phyloP scores from a whole-genome alignment of 2,888 invertebrate species.

The Meta bourneti region DNA sequence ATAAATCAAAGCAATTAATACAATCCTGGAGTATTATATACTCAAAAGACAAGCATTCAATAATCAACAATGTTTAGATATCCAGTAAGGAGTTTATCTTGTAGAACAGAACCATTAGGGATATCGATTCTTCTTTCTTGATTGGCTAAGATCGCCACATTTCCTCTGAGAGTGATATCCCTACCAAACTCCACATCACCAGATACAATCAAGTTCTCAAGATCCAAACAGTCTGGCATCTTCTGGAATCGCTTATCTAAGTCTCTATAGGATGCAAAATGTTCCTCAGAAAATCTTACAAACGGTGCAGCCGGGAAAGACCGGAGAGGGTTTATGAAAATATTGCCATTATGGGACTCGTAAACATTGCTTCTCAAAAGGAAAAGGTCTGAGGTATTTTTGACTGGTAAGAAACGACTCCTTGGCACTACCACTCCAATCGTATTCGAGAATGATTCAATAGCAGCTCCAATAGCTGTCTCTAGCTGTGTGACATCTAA shows the following conservation, averaged over 20 bases:
- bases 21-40: neutral
- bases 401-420: slow-evolving; percentile 97
- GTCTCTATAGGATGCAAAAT: slow-evolving; percentile 97
- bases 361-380: slow-evolving; percentile 98
- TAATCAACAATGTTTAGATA: slow-evolving; percentile 98
- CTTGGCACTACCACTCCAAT: slow-evolving; percentile 97
- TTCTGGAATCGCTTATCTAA: slow-evolving; percentile 94
- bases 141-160: slow-evolving; percentile 99
- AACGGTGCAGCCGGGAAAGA: slow-evolving; percentile 98
- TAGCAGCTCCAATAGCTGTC: slow-evolving; percentile 99
- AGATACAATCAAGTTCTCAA: slow-evolving; percentile 98
- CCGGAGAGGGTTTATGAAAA: slow-evolving; percentile 95
- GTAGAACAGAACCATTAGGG: slow-evolving; percentile 95
- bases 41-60: slow-evolving; percentile 81
- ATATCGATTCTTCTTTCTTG: slow-evolving; percentile 99
- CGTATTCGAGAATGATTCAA: slow-evolving; percentile 97
- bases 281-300: slow-evolving; percentile 96
- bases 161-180: slow-evolving; percentile 95
- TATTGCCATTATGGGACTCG: slow-evolving; percentile 91
- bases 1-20: neutral
- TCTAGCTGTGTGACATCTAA: slow-evolving; percentile 98
- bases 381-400: slow-evolving; percentile 95
- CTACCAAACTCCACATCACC: slow-evolving; percentile 99
- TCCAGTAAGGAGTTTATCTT: slow-evolving; percentile 99
- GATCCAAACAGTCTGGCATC: slow-evolving; percentile 96